Percentiles rank a stretch among this genome's conserved stretches.
Evolutionary conservation across 2,113 vertebrate species (phyloP).

Genomic region (Pachyramphus minor): DNA sequence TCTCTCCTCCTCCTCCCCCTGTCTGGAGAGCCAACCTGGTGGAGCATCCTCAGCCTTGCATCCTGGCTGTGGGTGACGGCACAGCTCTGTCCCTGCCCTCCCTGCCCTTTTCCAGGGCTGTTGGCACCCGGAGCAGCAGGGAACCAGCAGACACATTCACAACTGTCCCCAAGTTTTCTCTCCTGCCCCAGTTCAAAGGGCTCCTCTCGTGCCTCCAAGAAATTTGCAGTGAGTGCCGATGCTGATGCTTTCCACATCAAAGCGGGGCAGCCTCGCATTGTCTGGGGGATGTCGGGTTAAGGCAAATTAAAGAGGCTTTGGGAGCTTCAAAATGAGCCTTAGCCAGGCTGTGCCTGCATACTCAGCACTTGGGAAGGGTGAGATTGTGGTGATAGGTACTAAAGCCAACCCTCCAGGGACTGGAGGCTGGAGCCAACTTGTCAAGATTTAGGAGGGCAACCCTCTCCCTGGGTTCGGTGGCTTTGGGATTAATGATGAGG

Average conservation of each 20-base stretch:
- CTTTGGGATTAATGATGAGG: neutral
- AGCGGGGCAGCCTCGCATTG: slow-evolving; percentile 33
- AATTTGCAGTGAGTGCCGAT: slow-evolving; percentile 35
- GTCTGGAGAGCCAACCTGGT: neutral
- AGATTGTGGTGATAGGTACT: neutral
- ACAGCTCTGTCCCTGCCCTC: neutral
- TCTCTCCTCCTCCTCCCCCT: neutral
- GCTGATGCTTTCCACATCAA: slow-evolving; percentile 70
- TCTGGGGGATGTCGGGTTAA: neutral
- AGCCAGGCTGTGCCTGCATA: neutral
- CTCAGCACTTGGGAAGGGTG: neutral
- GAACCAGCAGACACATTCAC: slow-evolving; percentile 56
- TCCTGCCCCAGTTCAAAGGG: slow-evolving; percentile 68
- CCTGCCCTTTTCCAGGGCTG: neutral
- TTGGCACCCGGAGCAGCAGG: slow-evolving; percentile 30
- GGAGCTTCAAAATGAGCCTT: neutral
- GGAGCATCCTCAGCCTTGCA: neutral
- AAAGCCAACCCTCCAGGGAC: neutral
- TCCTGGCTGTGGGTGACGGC: rapidly evolving
- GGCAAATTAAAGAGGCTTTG: neutral
- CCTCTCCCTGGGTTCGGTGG: neutral
- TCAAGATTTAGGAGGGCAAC: neutral
- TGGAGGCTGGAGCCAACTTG: neutral
- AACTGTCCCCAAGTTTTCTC: slow-evolving; percentile 46
- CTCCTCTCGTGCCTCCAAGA: slow-evolving; percentile 42